Conservation (phyloP, 2,113 vertebrate species). For the Amphiprion ocellaris region DNA sequence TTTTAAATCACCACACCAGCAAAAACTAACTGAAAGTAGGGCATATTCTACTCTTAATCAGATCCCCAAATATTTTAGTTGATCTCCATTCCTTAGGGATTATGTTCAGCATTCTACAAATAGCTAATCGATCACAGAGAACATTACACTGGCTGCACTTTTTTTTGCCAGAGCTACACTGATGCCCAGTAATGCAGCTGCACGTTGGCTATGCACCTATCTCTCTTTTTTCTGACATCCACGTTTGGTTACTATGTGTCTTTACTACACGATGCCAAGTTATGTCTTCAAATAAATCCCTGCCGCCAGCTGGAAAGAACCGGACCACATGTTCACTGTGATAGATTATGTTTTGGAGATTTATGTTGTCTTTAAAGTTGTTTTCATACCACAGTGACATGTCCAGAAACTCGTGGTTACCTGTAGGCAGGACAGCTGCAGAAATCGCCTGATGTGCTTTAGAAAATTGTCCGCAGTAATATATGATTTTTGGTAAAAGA, state of each 20-base stretch:
- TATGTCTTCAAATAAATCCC: slow-evolving; percentile 7
- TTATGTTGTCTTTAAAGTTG: slow-evolving; percentile 13
- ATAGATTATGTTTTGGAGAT: slow-evolving; percentile 25
- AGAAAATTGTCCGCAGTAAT: neutral
- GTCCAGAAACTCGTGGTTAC: neutral
- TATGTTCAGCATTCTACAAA: neutral
- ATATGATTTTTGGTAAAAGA: slow-evolving; percentile 1
- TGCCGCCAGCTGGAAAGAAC: neutral
- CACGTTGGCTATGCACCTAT: neutral
- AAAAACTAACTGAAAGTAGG: too few species aligned
- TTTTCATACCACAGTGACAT: slow-evolving; percentile 6
- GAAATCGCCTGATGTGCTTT: neutral
- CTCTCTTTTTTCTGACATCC: slow-evolving; percentile 4
- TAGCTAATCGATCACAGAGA: neutral
- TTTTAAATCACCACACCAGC: too few species aligned
- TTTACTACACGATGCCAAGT: neutral
- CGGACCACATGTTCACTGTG: neutral
- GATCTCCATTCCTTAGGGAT: neutral
- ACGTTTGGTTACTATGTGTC: slow-evolving; percentile 12
- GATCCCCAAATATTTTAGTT: neutral
- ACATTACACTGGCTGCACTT: slow-evolving; percentile 6
- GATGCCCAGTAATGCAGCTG: neutral
- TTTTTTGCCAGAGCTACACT: neutral
- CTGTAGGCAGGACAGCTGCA: neutral
- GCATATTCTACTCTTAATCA: too few species aligned